Base-by-base conservation (phyloP, 2,888 invertebrate species). In the Clunio marinus region DNA sequence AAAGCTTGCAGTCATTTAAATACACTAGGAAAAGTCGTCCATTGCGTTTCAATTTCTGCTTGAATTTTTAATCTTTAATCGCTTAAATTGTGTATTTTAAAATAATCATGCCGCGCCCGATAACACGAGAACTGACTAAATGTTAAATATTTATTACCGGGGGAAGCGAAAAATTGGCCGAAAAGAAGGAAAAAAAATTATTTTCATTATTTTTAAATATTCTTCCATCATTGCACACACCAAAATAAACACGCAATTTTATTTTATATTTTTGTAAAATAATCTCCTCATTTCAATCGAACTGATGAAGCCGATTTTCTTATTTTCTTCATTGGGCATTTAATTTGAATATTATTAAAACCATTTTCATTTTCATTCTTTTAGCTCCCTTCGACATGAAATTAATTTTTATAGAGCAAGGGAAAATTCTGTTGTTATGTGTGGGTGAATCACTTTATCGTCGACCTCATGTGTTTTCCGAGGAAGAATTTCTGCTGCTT, bases 71-170 rank as follows among this genome's bases (percentile, higher is more conserved):
- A 66, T 66, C 66, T 66, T 66, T 66, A 66, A 66, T 66, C 66
- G 66, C 17, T 66, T 66, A 66, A 66, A 66, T 66, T 66, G 66
- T 66, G 55, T 55, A 45, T 55, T 65, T 62, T 66, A 66, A 66
- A 66, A 66, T 66, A 66, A 66, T 66, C 22, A 66, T 20, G 17
- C 57, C n/a, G 8, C 51, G 22, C 51, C 57, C 46, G 37, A 37
- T 60, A 60, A 60, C 35, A 41, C 20, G 35, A 41, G 27, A 59
- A 59, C 8, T n/a, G 41, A 37, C 20, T n/a, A 46, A 45, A 45
- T 20, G 25, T 45, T 45, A 45, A 45, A 24, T 65, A 45, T 65
- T 65, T 45, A 65, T 17, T 27, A 15, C 22, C 17, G 17, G 37
- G 35, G 37, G 60, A 32, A 5, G n/a, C n/a, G n/a, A 17, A 25